Conservation (phyloP, 2,888 invertebrate genomes). For the Eupithecia centaureata region DNA sequence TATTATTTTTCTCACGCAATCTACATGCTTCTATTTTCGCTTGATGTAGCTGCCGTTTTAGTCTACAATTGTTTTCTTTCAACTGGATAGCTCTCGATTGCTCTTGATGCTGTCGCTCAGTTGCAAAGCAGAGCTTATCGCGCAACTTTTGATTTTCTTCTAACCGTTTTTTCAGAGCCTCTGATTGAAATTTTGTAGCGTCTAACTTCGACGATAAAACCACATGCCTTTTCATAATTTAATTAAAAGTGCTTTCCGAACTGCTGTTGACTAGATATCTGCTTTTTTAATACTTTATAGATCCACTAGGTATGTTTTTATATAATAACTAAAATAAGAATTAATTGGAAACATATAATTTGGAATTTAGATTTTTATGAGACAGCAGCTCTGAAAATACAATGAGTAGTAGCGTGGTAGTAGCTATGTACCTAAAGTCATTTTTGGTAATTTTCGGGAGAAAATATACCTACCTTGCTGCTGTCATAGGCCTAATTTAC, state of each 20-base stretch:
- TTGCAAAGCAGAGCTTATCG: slow-evolving; percentile 55
- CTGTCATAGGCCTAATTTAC: no score
- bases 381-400: no score
- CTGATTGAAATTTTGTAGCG: neutral
- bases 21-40: slow-evolving; percentile 53
- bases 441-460: no score
- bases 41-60: slow-evolving; percentile 55
- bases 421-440: no score
- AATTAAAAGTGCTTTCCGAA: neutral
- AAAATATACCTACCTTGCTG: no score
- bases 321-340: neutral
- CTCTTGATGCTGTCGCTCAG: slow-evolving; percentile 73
- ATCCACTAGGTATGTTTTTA: neutral
- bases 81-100: slow-evolving; percentile 75
- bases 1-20: slow-evolving; percentile 47
- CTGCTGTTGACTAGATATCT: neutral
- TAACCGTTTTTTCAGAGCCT: slow-evolving; percentile 7
- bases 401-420: no score
- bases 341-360: neutral
- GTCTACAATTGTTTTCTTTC: slow-evolving; percentile 58
- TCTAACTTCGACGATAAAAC: slow-evolving; percentile 24
- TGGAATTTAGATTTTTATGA: neutral
- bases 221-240: slow-evolving; percentile 50
- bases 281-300: neutral
- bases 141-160: slow-evolving; percentile 59